Evolutionary conservation across 2,888 invertebrate genomes (phyloP).

Genomic region (Fragum whitleyi): DNA sequence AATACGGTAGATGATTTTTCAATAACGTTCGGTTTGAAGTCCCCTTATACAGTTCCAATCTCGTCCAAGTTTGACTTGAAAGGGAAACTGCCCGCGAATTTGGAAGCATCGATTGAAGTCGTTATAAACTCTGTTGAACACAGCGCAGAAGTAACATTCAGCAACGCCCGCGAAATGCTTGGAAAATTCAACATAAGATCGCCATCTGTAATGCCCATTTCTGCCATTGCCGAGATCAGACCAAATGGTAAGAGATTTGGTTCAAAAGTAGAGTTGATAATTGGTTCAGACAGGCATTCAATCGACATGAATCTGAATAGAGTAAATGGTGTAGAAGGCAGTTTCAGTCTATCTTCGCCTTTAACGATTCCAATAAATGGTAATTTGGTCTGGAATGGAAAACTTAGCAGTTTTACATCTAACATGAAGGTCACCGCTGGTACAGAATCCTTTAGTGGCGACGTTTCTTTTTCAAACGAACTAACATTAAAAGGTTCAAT

Average conservation of each 20-base stretch:
- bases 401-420: not conserved
- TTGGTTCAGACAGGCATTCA: conserved; percentile 9
- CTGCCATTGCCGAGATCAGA: not conserved
- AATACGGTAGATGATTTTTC: not conserved
- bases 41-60: not conserved
- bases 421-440: not conserved
- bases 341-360: conserved; percentile 14
- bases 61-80: not conserved
- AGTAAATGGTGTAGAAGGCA: not conserved
- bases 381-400: not conserved
- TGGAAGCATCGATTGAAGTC: not conserved
- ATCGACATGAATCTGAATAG: not conserved
- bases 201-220: not conserved
- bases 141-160: conserved; percentile 2
- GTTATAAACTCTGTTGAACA: not conserved
- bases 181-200: conserved; percentile 12
- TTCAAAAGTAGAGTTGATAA: not conserved
- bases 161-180: not conserved
- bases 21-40: not conserved
- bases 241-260: not conserved
- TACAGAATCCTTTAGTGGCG: not conserved
- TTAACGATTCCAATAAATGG: not conserved
- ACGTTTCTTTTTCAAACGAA: conserved; percentile 27
- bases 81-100: not conserved
- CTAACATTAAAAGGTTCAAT: conserved; percentile 8